Percentiles rank a stretch among this genome's conserved stretches.
These are phyloP conservation scores for Folsomia candida DNA, from an alignment of 2,888 invertebrate species.

Conservation along the genomic window DNA sequence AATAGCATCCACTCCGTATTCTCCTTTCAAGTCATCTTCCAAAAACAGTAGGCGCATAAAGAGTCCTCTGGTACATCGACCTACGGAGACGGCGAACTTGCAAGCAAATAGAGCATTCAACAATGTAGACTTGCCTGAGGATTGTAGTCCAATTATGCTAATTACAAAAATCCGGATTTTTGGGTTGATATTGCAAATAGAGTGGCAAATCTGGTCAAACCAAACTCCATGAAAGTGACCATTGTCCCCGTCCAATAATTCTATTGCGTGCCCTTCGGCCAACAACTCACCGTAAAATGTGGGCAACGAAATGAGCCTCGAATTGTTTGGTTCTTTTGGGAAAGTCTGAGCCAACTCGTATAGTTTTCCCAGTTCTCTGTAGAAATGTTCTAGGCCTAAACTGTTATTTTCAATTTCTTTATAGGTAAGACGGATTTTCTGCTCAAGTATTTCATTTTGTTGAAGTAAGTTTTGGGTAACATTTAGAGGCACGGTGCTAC, in stretches of 20 bases:
- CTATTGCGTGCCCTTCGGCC: slow-evolving; percentile 2
- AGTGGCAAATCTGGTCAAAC: slow-evolving; percentile 8
- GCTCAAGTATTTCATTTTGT: no score
- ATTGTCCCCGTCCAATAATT: slow-evolving; percentile 17
- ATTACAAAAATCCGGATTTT: slow-evolving; percentile 22
- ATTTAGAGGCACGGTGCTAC: no score
- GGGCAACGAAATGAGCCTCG: no score
- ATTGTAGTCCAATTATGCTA: slow-evolving; percentile 22
- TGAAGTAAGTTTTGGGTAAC: no score
- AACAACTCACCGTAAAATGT: slow-evolving; percentile 22
- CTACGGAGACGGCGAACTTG: slow-evolving; percentile 23
- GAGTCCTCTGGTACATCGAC: slow-evolving; percentile 27
- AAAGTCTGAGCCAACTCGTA: no score
- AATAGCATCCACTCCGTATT: slow-evolving; percentile 11
- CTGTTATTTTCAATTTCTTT: not conserved
- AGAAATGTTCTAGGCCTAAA: slow-evolving; percentile 18
- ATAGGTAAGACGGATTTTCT: no score
- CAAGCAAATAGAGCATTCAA: slow-evolving; percentile 34
- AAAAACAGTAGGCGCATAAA: slow-evolving; percentile 19
- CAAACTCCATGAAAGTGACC: slow-evolving; percentile 4
- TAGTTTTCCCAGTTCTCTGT: slow-evolving; percentile 18
- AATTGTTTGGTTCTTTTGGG: no score
- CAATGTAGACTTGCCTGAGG: slow-evolving; percentile 29
- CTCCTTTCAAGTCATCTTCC: not conserved
- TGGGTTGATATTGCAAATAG: not conserved